Evolutionary conservation across 2,113 vertebrate species (phyloP).

Genomic region (Phocoena phocoena): DNA sequence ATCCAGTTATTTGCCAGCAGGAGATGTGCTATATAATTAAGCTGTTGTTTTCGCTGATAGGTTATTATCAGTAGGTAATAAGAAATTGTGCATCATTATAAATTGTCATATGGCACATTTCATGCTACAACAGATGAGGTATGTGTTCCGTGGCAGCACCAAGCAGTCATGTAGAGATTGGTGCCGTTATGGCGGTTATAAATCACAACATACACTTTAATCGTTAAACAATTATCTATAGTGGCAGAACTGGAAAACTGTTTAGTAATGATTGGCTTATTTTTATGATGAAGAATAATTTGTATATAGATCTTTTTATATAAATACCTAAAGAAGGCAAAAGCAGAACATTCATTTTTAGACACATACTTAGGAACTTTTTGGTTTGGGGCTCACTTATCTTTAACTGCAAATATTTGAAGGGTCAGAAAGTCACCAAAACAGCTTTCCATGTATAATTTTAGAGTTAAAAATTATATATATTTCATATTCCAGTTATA

Average conservation of each 20-base stretch:
- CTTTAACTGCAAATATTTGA: slow-evolving; percentile 11
- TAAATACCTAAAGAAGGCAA: slow-evolving; percentile 16
- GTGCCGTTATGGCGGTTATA: slow-evolving; percentile 55
- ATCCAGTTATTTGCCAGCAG: slow-evolving; percentile 54
- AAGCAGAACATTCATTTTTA: slow-evolving; percentile 2
- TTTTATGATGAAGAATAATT: slow-evolving; percentile 21
- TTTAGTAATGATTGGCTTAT: slow-evolving; percentile 45
- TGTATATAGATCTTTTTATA: slow-evolving; percentile 48
- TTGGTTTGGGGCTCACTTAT: neutral
- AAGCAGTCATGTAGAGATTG: slow-evolving; percentile 16
- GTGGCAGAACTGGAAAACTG: slow-evolving; percentile 52
- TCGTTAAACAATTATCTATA: slow-evolving; percentile 75
- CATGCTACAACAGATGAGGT: slow-evolving; percentile 34
- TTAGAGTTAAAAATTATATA: neutral
- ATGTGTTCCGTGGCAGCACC: neutral
- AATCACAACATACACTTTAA: slow-evolving; percentile 69
- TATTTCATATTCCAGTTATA: neutral
- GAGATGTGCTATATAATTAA: slow-evolving; percentile 71
- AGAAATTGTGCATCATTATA: slow-evolving; percentile 47
- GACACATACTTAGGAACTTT: neutral
- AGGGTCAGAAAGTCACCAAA: neutral
- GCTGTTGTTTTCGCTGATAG: slow-evolving; percentile 51
- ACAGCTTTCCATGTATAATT: neutral
- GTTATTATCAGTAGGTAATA: slow-evolving; percentile 75
- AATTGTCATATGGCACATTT: slow-evolving; percentile 41